These are phyloP conservation scores for Atethmia centrago DNA, from an alignment of 2,888 invertebrate genomes.

Conservation along the genomic window DNA sequence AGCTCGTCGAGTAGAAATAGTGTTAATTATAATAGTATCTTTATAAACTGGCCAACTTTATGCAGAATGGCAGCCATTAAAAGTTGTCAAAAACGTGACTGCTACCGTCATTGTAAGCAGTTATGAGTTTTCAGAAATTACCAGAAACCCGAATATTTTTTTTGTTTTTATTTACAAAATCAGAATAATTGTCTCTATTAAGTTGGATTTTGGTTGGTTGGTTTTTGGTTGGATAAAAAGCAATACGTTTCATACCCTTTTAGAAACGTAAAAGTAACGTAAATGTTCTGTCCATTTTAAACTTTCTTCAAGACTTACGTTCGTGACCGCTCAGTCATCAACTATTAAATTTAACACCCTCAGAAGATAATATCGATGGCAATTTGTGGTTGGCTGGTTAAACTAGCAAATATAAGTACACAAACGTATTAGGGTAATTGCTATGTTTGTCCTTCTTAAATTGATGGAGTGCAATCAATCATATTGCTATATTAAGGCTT, in stretches of 20 bases:
- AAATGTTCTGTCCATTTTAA: not conserved
- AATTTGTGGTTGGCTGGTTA: slow-evolving; percentile 3
- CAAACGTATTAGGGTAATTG: slow-evolving; percentile 7
- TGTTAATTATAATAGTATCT: not conserved
- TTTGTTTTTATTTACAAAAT: not conserved
- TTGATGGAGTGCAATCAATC: slow-evolving; percentile 35
- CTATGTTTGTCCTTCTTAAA: slow-evolving; percentile 23
- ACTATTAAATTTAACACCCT: slow-evolving; percentile 9
- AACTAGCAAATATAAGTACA: slow-evolving; percentile 21
- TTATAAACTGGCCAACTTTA: not conserved
- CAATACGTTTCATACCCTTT: not conserved
- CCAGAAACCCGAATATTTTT: not conserved
- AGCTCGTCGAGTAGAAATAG: no score
- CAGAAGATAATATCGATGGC: slow-evolving; percentile 20
- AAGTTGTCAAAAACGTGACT: not conserved
- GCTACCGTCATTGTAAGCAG: not conserved
- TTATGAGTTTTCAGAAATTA: not conserved
- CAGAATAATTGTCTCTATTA: not conserved
- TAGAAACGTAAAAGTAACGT: not conserved
- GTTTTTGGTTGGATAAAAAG: not conserved
- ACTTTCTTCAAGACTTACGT: not conserved
- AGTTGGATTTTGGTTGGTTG: no score
- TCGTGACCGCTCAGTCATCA: slow-evolving; percentile 22
- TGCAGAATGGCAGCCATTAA: not conserved
- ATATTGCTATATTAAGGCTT: slow-evolving; percentile 18